Percentiles rank a stretch among this genome's conserved stretches.
Conservation (phyloP, 1,140 invertebrate species). For the Amphibalanus amphitrite region DNA sequence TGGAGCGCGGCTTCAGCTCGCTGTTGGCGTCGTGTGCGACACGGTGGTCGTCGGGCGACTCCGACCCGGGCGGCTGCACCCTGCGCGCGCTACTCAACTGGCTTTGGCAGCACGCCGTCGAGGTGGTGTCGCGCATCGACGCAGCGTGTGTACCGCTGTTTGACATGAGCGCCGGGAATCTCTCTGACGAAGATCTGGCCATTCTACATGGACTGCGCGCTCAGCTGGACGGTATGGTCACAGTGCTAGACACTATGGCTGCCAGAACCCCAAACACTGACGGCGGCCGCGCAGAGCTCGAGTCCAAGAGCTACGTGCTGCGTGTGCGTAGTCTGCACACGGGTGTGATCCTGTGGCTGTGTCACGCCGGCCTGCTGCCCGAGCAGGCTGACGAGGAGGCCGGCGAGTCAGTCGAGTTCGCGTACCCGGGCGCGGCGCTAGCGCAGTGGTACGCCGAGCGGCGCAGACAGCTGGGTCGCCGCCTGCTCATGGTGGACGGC, state of each 20-base stretch:
- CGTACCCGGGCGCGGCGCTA: constrained; percentile 38
- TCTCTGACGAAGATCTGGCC: constrained; percentile 50
- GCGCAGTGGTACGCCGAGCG: constrained; percentile 33
- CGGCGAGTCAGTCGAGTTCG: constrained; percentile 25
- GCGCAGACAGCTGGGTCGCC: constrained; percentile 17
- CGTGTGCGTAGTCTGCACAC: constrained; percentile 50
- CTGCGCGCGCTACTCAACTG: constrained; percentile 51
- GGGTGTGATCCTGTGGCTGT: constrained; percentile 61
- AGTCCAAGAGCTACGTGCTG: constrained; percentile 40
- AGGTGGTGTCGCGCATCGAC: constrained; percentile 51
- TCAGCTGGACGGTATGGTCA: constrained; percentile 19
- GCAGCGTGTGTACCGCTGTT: constrained; percentile 33
- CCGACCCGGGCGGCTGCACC: constrained; percentile 42
- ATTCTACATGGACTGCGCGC: constrained; percentile 41
- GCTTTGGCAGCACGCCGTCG: constrained; percentile 49
- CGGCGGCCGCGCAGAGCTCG: constrained; percentile 35
- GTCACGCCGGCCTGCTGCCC: constrained; percentile 52
- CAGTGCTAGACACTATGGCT: neutral
- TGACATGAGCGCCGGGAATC: constrained; percentile 40
- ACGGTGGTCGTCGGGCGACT: constrained; percentile 51
- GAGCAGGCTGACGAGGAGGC: constrained; percentile 35
- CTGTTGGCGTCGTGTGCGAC: constrained; percentile 51
- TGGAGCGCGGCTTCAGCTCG: constrained; percentile 51
- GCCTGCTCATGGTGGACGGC: constrained; percentile 35
- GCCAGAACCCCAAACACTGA: constrained; percentile 33